Percentiles rank a stretch among this genome's conserved stretches.
Conservation (phyloP, 2,113 vertebrate species). For the Callipepla californica region DNA sequence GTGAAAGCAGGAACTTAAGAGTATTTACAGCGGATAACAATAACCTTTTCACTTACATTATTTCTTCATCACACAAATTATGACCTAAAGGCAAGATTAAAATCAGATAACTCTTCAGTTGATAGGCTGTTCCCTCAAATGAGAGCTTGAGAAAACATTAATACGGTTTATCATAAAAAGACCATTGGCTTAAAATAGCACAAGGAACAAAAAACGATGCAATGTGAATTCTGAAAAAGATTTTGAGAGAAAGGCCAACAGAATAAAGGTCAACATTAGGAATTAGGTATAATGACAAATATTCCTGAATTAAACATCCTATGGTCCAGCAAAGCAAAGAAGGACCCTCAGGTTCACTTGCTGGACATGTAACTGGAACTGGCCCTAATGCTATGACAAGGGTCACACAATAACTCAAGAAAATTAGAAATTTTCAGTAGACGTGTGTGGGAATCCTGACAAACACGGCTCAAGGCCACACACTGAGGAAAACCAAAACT, state of each 20-base stretch:
- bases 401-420: background rate
- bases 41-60: constrained; percentile 9
- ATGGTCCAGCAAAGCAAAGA: background rate
- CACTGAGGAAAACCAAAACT: background rate
- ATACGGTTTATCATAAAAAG: background rate
- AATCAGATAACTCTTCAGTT: background rate
- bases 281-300: constrained; percentile 5
- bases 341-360: background rate
- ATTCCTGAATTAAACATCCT: background rate
- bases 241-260: background rate
- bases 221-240: background rate
- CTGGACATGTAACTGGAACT: background rate
- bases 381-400: background rate
- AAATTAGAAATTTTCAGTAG: constrained; percentile 20
- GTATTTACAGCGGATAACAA: constrained; percentile 15
- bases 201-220: background rate
- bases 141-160: background rate
- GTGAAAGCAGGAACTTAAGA: background rate
- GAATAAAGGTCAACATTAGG: background rate
- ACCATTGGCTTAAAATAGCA: background rate
- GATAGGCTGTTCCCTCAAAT: background rate
- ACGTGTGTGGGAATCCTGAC: background rate
- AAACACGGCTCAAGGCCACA: background rate
- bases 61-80: constrained; percentile 7
- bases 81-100: constrained; percentile 12